phyloP scores from a whole-genome alignment of 1,140 invertebrate species.

The Lasaia peninsularis region DNA sequence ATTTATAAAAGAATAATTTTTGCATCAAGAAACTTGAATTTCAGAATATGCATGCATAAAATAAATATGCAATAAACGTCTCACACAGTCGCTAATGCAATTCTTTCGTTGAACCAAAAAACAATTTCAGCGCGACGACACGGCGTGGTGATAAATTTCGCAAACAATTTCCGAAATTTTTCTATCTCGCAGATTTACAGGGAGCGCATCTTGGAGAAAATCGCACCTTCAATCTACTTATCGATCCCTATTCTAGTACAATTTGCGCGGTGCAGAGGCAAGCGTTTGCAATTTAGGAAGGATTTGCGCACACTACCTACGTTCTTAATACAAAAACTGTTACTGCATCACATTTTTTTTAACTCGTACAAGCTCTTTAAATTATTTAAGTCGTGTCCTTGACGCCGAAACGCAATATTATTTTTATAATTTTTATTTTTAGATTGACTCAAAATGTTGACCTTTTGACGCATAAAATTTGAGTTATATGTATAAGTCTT shows the following conservation, averaged over 20 bases:
- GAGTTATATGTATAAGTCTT: no score
- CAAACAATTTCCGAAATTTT: constrained; percentile 73
- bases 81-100: constrained; percentile 19
- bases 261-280: constrained; percentile 59
- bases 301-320: background rate
- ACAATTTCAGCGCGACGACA: constrained; percentile 54
- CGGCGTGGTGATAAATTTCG: constrained; percentile 57
- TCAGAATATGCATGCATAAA: background rate
- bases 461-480: no score
- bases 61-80: constrained; percentile 14
- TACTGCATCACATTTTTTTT: background rate
- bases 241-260: constrained; percentile 69
- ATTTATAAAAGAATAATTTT: no score
- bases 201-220: constrained; percentile 60
- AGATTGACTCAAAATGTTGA: no score
- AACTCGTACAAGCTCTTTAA: background rate
- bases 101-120: constrained; percentile 50
- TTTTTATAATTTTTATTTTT: no score
- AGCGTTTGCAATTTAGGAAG: constrained; percentile 47
- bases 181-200: constrained; percentile 66
- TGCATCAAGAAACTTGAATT: background rate
- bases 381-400: no score
- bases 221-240: constrained; percentile 71
- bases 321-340: background rate
- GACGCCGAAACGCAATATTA: no score